Base-by-base conservation (phyloP, 2,113 vertebrate species). In the Carollia perspicillata region DNA sequence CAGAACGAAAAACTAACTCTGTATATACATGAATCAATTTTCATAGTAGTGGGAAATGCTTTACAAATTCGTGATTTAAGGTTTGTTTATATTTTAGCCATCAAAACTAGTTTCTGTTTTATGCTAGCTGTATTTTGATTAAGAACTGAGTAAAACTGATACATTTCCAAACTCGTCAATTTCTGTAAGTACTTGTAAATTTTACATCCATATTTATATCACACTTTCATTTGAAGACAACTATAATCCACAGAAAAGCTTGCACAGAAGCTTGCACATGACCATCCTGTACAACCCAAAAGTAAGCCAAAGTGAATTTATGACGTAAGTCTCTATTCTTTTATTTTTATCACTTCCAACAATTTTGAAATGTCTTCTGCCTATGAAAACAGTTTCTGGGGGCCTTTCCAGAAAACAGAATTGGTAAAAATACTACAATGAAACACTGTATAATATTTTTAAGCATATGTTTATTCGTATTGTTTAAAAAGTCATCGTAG, bases 301-400 rank as follows among this genome's bases (percentile, higher is more conserved):
- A 30, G 11, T 66, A 88, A 84, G 74, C 81, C 60, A 63, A 68
- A 68, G 17, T 35, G 68, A 90, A 83, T 92, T 90, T 44, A 90
- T 66, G 94, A 90, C 28, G 84, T 80, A n/a, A 22, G 69, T 47
- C n/a, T 93, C 40, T 53, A 37, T 88, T 94, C 92, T 88, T 35
- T 85, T 33, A 78, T 85, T 96, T 95, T 71, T 88, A 89, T 79
- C 81, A 89, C 71, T 89, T 92, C 49, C 35, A 85, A 35, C 6
- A 95, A 96, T 89, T 96, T 74, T 78, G 47, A 96, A 85, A 74
- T 44, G 58, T 58, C 68, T 81, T 88, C 49, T 88, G 81, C 89
- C 90, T 95, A 81, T 42, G 74, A 79, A 95, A 94, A 93, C 65
- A 95, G 42, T 87, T 81, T 89, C 93, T 80, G 49, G 80, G 65